phyloP scores from a whole-genome alignment of 2,113 vertebrate species.

The Myodes glareolus region DNA sequence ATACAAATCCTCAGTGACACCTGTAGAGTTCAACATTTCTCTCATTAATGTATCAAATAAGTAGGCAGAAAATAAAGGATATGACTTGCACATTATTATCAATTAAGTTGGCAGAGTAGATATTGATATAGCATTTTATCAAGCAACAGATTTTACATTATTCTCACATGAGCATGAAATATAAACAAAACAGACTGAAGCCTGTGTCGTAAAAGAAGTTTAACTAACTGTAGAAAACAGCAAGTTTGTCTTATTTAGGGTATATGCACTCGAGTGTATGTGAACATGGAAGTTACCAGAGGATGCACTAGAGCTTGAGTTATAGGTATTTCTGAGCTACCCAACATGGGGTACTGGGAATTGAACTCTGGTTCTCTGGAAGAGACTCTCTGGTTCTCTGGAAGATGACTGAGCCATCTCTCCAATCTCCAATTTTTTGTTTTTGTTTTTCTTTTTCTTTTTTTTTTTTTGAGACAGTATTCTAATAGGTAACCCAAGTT shows the following conservation, averaged over 20 bases:
- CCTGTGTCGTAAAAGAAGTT: neutral
- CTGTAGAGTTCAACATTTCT: constrained; percentile 20
- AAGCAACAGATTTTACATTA: neutral
- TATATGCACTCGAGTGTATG: neutral
- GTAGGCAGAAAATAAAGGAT: neutral
- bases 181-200: constrained; percentile 25
- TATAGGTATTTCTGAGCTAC: neutral
- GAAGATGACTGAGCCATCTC: neutral
- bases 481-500: neutral
- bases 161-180: neutral
- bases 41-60: constrained; percentile 28
- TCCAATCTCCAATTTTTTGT: neutral
- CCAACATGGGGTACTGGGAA: neutral
- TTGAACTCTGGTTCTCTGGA: neutral
- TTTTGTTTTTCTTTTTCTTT: neutral
- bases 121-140: neutral
- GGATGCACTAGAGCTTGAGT: neutral
- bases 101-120: neutral
- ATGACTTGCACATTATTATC: constrained; percentile 43
- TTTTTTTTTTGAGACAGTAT: neutral
- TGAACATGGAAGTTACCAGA: neutral
- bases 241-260: neutral
- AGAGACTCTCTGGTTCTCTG: neutral
- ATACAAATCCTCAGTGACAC: neutral
- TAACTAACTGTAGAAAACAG: neutral